These are phyloP conservation scores for Proisotoma minuta DNA, from an alignment of 2,888 invertebrate species.

Conservation along the genomic window DNA sequence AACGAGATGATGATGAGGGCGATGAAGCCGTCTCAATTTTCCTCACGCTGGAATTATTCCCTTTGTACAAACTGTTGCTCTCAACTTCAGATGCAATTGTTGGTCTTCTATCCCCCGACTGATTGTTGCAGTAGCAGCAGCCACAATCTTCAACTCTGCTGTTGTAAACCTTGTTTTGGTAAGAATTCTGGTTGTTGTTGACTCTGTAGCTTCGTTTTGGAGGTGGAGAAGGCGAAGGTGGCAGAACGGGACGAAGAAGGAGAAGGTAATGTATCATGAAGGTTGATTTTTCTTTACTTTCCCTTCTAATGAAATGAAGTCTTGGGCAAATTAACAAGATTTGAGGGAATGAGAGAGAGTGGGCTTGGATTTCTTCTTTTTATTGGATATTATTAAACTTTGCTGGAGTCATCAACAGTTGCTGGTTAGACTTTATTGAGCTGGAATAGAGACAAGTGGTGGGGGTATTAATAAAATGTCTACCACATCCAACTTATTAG, in stretches of 20 bases:
- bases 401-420: too few species aligned
- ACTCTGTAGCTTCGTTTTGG: neutral
- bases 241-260: conserved; percentile 36
- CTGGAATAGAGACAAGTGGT: neutral
- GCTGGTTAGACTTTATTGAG: neutral
- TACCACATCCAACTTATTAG: too few species aligned
- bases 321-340: neutral
- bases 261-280: conserved; percentile 42
- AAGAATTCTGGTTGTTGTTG: neutral
- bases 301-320: neutral
- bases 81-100: too few species aligned
- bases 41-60: neutral
- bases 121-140: neutral
- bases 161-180: neutral
- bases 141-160: neutral
- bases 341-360: neutral
- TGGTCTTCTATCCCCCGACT: neutral
- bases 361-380: neutral
- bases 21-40: neutral
- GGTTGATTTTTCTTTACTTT: conserved; percentile 14
- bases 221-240: conserved; percentile 19
- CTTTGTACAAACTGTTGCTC: too few species aligned
- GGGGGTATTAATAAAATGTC: too few species aligned
- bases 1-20: neutral
- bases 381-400: too few species aligned